Base-by-base conservation (phyloP, 1,140 invertebrate genomes). In the Trichoplusia ni region DNA sequence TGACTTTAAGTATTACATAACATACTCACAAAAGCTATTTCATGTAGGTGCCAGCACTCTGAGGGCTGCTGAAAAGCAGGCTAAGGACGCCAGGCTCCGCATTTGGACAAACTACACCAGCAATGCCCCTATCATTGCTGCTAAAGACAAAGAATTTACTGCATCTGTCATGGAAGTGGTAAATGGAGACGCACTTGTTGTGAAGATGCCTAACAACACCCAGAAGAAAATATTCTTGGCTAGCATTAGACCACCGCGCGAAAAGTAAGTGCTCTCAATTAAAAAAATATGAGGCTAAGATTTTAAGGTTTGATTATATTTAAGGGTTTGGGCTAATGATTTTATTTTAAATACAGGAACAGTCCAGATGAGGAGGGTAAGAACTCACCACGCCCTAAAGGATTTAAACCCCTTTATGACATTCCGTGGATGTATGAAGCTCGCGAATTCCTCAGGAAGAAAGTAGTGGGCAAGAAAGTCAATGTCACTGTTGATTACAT, bases 341-440 rank as follows among this genome's bases (percentile, higher is more conserved):
- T 9, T 62, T 59, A 56, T 46, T 61, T 59, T 58, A 1, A 33
- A 59, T 64, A 21, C 73, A 86, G 82, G 65, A 82, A 81, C 58
- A 85, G 64, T 42, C 64, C 89, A n/a, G 93, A 92, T 58, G 93
- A 94, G 56, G 94, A 94, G 62, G 92, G 91, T 0, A 95, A 95
- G 78, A 88, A 92, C 23, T 87, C 92, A 4, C 91, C 92, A 23
- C 92, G 93, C 68, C 82, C 93, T 64, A 94, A 92, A 84, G 93
- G 94, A 3, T 90, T 88, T 49, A 92, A 85, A 62, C 97, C 98
- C 1, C 92, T 99, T 0, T 99, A 99, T 84, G 98, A 99, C 77
- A 96, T 99, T 77, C 98, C 98, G 4, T 98, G 96, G 93, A 98
- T 99, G 96, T 99, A 96, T 86, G 98, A 99, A 88, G 98, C 98